These are phyloP conservation scores for Papio anubis DNA, from an alignment of 2,113 vertebrate genomes.

Conservation along the genomic window DNA sequence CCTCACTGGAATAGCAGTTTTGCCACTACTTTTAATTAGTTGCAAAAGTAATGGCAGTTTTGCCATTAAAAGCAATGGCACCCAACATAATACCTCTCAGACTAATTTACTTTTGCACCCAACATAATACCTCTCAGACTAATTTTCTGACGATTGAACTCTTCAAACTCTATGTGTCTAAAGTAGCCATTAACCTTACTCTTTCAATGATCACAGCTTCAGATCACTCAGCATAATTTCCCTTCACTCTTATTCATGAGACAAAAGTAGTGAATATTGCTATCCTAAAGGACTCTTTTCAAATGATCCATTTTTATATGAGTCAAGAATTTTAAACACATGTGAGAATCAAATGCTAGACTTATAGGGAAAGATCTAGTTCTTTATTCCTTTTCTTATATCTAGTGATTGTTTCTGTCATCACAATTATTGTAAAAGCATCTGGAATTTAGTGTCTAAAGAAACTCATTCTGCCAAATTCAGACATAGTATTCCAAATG, in stretches of 20 bases:
- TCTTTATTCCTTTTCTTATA: slow-evolving; percentile 71
- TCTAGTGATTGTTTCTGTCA: slow-evolving; percentile 69
- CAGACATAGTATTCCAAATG: slow-evolving; percentile 40
- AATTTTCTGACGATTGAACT: background rate
- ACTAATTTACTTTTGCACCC: background rate
- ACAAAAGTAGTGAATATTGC: slow-evolving; percentile 42
- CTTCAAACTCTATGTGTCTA: background rate
- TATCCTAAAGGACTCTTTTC: slow-evolving; percentile 55
- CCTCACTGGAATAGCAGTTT: no score
- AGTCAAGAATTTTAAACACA: slow-evolving; percentile 72
- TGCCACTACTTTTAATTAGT: no score
- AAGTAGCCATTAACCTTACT: background rate
- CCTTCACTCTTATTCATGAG: slow-evolving; percentile 39
- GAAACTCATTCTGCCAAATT: slow-evolving; percentile 38
- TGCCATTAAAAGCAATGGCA: no score
- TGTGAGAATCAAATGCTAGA: slow-evolving; percentile 59
- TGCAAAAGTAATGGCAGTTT: no score
- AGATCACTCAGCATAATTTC: background rate
- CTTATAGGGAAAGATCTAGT: slow-evolving; percentile 64
- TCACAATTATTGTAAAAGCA: slow-evolving; percentile 71
- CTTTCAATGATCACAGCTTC: background rate
- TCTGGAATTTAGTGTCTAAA: slow-evolving; percentile 67
- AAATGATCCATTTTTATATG: slow-evolving; percentile 62
- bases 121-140: background rate
- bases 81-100: background rate